Evolutionary conservation across 2,113 vertebrate species (phyloP), one percentile per base, ranked within the genome.

Genomic region (Polyodon spathula): DNA sequence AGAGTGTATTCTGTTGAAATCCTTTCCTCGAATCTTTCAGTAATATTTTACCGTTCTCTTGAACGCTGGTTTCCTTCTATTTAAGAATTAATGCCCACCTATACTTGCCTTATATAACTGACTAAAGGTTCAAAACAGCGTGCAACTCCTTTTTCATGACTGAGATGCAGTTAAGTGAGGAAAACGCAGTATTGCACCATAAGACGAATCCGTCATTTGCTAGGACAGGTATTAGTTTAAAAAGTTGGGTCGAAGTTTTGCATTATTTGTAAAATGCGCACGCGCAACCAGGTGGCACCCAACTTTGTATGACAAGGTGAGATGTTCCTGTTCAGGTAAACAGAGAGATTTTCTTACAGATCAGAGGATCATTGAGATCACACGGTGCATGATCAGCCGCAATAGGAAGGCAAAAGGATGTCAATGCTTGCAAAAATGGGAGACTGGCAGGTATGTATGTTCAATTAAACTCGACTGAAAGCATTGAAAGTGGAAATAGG

Each of bases 401-500:
- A 75, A 61, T 73, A 66, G 73, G 71, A 81, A 69, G 73, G 83
- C 69, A 63, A 75, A 71, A 86, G 67, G 78, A 96, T 97, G 93
- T 95, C 94, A 84, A 70, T 97, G 77, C 91, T 94, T 78, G 92
- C 88, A 78, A 93, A 90, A 86, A 96, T 96, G 90, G 91, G 89
- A 71, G 93, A 95, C 76, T 97, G 94, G 94, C 93, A 96, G 95
- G 95, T 94, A 94, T 71, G 84, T 84, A 69, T 70, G 54, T 72
- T 78, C 75, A 63, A 67, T 77, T 82, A 70, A 68, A 71, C 59
- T 71, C 61, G 38, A 60, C 50, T 58, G 2, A 37, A 60, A 27
- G 27, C 27, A 27, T 27, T 27, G 27, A 27, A 27, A 27, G 27
- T 53, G 16, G 17, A 14, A 14, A 12, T 16, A 27, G 38, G 27